phyloP scores from a whole-genome alignment of 2,113 vertebrate species.

The Sitta europaea region DNA sequence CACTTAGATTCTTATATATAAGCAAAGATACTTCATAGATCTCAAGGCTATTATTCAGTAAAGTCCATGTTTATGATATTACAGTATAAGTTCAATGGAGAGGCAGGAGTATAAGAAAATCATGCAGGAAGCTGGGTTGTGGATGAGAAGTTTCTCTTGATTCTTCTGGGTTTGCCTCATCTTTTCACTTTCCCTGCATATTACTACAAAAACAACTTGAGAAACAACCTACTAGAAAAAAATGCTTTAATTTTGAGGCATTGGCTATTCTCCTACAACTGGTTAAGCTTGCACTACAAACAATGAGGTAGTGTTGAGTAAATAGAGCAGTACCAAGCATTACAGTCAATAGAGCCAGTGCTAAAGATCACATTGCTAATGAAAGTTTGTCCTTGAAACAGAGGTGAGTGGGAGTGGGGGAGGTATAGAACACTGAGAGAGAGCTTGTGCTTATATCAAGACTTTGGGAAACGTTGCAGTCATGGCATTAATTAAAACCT shows the following conservation, averaged over 20 bases:
- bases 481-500: background rate
- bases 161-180: background rate
- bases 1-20: background rate
- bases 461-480: background rate
- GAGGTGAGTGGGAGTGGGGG: background rate
- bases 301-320: conserved; percentile 65
- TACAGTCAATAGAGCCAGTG: conserved; percentile 68
- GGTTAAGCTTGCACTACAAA: conserved; percentile 66
- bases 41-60: background rate
- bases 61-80: background rate
- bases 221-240: background rate
- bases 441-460: background rate
- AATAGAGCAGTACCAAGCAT: conserved; percentile 49
- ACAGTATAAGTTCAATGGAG: background rate
- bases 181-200: background rate
- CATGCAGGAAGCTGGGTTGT: background rate
- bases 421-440: background rate
- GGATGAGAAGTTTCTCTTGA: background rate
- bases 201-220: background rate
- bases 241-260: background rate
- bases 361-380: conserved; percentile 80
- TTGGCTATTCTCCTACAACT: background rate
- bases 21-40: background rate
- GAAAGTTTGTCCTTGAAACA: conserved; percentile 64
- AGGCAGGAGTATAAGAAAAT: background rate